Percentiles rank a stretch among this genome's conserved stretches.
Evolutionary conservation across 2,797 vertebrate species (phyloP).

Genomic region (Hapalemur alaotrensis): DNA sequence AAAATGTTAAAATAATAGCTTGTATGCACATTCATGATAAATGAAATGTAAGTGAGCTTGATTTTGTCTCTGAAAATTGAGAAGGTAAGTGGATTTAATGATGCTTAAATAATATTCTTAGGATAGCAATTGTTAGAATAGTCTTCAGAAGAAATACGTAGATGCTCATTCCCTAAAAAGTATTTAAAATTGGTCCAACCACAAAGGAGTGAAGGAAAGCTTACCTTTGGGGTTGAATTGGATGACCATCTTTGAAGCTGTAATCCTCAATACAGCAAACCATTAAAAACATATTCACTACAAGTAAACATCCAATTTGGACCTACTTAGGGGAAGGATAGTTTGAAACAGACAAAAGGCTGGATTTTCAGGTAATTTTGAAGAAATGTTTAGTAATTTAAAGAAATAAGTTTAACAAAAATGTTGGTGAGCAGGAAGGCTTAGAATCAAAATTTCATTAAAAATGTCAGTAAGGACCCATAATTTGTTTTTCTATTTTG

Average conservation of each 20-base stretch:
- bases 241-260: neutral
- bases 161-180: neutral
- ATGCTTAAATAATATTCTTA: neutral
- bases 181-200: neutral
- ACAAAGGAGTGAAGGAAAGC: neutral
- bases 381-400: constrained; percentile 8
- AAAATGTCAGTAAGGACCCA: neutral
- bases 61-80: constrained; percentile 28
- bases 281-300: neutral
- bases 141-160: neutral
- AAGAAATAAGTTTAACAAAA: neutral
- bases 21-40: neutral
- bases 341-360: constrained; percentile 36
- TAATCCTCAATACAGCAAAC: neutral
- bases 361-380: neutral
- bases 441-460: constrained; percentile 22
- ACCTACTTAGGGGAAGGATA: neutral
- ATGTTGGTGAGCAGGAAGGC: neutral
- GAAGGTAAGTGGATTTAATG: neutral
- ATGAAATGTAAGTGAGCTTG: neutral
- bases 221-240: neutral
- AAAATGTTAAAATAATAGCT: neutral
- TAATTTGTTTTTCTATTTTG: neutral
- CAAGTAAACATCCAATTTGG: neutral
- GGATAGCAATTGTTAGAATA: neutral